Evolutionary conservation across 1,140 invertebrate species (phyloP), one percentile per base, ranked within the genome.

Genomic region (Druon quercuslanigerum): DNA sequence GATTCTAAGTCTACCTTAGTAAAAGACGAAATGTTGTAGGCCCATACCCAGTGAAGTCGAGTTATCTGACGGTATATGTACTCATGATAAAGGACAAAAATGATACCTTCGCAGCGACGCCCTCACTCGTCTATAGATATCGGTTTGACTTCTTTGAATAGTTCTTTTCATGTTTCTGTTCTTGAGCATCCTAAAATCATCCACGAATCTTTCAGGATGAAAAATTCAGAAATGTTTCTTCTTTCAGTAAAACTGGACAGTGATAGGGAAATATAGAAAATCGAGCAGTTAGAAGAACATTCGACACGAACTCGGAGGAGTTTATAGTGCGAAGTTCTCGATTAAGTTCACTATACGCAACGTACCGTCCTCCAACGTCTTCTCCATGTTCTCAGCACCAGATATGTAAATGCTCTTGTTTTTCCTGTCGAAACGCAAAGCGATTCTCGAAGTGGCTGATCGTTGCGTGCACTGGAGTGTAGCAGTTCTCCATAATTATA

Each of bases 401-500:
- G 66, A 66, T 83, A 83, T 83, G 82, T 82, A 77, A 83, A 83
- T 83, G 76, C 72, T 76, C 54, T 17, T 19, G 79, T 73, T 81
- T 81, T 78, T 81, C 75, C 79, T 78, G 73, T 74, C 77, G 72
- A 40, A 46, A 74, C 52, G 78, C 71, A 77, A 82, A 76, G 73
- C 78, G 77, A 76, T 81, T 78, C 71, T 71, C 75, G 71, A 51
- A 66, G 70, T 33, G 80, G 60, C 75, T 79, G 81, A 79, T 82
- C 81, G 80, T 86, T 86, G 84, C 86, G 83, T 86, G 85, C 81
- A 75, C 75, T 56, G 81, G 79, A 84, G 80, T 80, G 66, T 81
- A 73, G 51, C 73, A 76, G 74, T 73, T 74, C 80, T 77, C 75
- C 79, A 84, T 86, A 87, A 88, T 88, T 86, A 87, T 86, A 86